Evolutionary conservation across 2,888 invertebrate genomes (phyloP).

Genomic region (Drosophila monieri): DNA sequence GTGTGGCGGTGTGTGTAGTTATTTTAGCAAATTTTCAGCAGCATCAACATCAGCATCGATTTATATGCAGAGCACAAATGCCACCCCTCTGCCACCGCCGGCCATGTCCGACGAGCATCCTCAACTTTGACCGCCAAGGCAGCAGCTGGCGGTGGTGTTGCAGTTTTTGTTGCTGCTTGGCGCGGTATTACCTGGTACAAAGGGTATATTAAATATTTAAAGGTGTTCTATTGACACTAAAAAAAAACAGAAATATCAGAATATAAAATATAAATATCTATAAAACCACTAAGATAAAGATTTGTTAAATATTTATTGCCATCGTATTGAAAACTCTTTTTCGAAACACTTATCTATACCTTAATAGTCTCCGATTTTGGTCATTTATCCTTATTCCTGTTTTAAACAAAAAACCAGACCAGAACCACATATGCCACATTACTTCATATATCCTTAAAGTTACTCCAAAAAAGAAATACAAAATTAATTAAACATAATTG

Average conservation of each 20-base stretch:
- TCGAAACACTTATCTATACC: no score
- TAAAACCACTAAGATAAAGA: no score
- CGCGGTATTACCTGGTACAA: background rate
- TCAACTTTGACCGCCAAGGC: slow-evolving; percentile 43
- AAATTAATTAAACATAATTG: background rate
- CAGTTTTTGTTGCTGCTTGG: slow-evolving; percentile 34
- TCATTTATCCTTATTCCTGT: no score
- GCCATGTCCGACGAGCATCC: slow-evolving; percentile 15
- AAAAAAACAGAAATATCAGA: background rate
- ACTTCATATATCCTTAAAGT: background rate
- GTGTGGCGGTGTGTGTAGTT: slow-evolving; percentile 65
- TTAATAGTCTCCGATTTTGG: no score
- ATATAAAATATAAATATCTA: no score
- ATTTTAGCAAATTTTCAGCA: slow-evolving; percentile 78
- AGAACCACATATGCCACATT: background rate
- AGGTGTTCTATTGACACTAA: no score
- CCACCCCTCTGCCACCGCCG: background rate
- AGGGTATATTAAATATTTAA: background rate
- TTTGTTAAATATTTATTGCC: no score
- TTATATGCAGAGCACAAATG: slow-evolving; percentile 72
- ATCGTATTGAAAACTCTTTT: no score
- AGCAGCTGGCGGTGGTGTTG: slow-evolving; percentile 40
- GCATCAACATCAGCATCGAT: slow-evolving; percentile 79
- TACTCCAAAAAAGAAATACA: background rate
- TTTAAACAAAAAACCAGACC: background rate